Conservation (phyloP, 2,888 invertebrate species). For the Hoplodrina blanda region DNA sequence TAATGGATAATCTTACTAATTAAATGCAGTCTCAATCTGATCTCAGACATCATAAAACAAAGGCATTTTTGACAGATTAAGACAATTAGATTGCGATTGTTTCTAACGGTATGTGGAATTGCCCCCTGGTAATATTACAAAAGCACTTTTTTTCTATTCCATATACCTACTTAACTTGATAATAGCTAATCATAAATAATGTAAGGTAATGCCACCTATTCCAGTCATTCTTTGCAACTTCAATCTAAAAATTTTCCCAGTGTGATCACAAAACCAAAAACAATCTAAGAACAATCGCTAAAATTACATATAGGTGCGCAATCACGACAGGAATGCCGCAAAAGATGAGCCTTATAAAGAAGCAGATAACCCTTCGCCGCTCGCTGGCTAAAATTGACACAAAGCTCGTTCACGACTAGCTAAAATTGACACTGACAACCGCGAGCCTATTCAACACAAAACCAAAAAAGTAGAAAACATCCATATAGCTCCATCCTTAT, state of each 20-base stretch:
- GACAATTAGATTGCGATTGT: too few species aligned
- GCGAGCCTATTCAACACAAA: constrained; percentile 42
- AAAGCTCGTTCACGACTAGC: constrained; percentile 71
- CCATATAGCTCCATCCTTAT: constrained; percentile 54
- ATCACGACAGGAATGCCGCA: constrained; percentile 80
- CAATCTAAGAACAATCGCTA: constrained; percentile 72
- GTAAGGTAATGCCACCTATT: background rate
- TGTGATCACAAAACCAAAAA: constrained; percentile 63
- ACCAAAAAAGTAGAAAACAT: constrained; percentile 55
- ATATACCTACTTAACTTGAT: too few species aligned
- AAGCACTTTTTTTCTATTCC: too few species aligned
- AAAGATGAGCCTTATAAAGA: constrained; percentile 75
- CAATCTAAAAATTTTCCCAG: constrained; percentile 49
- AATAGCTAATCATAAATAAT: background rate
- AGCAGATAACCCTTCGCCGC: constrained; percentile 66
- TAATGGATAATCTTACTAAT: too few species aligned
- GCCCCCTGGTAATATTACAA: too few species aligned
- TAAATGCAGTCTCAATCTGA: too few species aligned
- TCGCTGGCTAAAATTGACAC: constrained; percentile 81
- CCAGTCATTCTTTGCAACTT: constrained; percentile 37
- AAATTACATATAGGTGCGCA: constrained; percentile 78
- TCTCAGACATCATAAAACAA: too few species aligned
- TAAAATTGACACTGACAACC: constrained; percentile 80
- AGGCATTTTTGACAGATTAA: too few species aligned
- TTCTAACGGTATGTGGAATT: too few species aligned